Evolutionary conservation across 2,797 vertebrate species (phyloP).

Genomic region (Myotis planiceps): DNA sequence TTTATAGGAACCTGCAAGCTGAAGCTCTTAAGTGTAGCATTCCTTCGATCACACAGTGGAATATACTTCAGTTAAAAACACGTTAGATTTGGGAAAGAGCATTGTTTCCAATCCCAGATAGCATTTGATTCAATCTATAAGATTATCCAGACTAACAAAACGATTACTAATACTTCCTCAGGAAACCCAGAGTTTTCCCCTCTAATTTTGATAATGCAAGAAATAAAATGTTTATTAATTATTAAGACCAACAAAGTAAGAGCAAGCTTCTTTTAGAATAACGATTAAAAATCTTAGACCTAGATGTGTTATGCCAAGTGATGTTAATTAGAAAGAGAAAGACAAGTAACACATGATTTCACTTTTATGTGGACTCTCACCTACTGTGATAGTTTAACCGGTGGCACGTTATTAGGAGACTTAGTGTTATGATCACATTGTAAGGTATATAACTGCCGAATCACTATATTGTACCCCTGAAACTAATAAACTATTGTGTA

Average conservation of each 20-base stretch:
- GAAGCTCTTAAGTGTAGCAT: neutral
- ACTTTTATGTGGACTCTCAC: neutral
- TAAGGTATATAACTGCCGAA: neutral
- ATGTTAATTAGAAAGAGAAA: neutral
- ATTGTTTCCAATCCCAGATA: neutral
- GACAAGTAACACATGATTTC: neutral
- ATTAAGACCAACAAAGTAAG: constrained; percentile 2
- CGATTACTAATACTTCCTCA: neutral
- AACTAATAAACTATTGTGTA: neutral
- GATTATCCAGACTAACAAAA: neutral
- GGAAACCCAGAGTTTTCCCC: neutral
- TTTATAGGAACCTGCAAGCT: neutral
- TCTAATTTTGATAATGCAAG: neutral
- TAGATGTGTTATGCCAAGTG: neutral
- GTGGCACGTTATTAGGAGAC: too few relatives aligned
- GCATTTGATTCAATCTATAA: neutral
- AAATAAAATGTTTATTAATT: neutral
- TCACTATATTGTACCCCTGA: neutral
- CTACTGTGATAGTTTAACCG: neutral
- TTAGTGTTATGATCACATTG: neutral
- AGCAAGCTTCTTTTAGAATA: neutral
- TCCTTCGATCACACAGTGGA: neutral
- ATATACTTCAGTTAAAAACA: neutral
- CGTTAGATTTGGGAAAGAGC: neutral
- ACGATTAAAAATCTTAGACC: neutral